phyloP scores from a whole-genome alignment of 2,797 vertebrate species.

The Sciurus carolinensis region DNA sequence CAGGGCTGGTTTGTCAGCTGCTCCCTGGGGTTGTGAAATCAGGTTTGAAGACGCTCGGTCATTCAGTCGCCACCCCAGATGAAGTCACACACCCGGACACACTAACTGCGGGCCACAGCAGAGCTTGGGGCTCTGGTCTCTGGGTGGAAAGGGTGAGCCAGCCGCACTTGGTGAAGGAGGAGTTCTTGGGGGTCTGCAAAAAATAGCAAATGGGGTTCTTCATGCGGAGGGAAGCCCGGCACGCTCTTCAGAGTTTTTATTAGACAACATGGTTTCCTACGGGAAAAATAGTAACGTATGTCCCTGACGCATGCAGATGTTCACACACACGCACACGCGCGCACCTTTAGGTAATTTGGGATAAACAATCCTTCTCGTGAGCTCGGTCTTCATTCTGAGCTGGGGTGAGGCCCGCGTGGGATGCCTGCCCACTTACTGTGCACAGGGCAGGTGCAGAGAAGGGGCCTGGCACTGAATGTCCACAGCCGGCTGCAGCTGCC shows the following conservation, averaged over 20 bases:
- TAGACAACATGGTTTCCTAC: neutral
- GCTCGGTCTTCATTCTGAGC: neutral
- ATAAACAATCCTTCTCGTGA: neutral
- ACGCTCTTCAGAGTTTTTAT: no score
- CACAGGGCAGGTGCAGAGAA: neutral
- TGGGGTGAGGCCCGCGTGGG: accelerated
- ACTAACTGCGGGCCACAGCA: no score
- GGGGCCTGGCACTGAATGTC: accelerated
- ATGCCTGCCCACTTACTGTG: accelerated
- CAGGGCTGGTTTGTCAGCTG: no score
- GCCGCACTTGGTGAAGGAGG: neutral
- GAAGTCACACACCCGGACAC: no score
- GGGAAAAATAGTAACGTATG: neutral
- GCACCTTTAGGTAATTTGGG: neutral
- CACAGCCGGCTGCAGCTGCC: accelerated
- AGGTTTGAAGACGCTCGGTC: neutral
- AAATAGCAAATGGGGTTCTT: no score
- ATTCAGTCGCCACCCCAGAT: no score
- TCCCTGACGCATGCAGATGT: no score
- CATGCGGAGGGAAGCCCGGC: neutral
- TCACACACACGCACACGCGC: no score
- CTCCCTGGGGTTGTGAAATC: neutral
- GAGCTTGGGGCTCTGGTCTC: no score
- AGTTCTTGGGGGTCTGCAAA: accelerated
- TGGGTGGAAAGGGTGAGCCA: no score